These are phyloP conservation scores for Ellobium chinense DNA, from an alignment of 2,888 invertebrate genomes.

Conservation along the genomic window DNA sequence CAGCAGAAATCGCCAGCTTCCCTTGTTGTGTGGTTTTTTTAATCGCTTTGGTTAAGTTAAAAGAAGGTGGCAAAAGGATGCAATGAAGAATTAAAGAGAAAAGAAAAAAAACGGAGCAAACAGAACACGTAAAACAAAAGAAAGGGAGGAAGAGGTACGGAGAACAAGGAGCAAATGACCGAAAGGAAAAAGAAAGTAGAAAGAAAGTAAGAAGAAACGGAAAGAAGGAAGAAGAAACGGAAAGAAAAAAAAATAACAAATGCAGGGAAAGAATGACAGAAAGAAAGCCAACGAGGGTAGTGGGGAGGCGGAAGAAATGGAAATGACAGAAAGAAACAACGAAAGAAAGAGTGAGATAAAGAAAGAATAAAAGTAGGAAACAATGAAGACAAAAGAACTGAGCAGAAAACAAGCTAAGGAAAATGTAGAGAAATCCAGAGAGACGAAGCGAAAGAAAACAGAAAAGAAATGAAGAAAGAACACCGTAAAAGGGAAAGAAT, in stretches of 20 bases:
- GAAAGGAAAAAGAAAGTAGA: not conserved
- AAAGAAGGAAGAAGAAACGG: not conserved
- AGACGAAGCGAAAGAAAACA: not conserved
- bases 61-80: no score
- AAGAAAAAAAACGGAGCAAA: not conserved
- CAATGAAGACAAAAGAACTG: not conserved
- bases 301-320: not conserved
- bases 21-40: no score
- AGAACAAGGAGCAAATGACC: not conserved
- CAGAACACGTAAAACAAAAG: no score
- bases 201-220: not conserved
- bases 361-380: constrained; percentile 14
- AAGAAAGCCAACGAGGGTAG: not conserved
- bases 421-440: constrained; percentile 6
- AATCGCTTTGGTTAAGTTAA: no score
- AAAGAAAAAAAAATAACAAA: not conserved
- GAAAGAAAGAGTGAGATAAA: not conserved
- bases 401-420: not conserved
- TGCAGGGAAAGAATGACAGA: not conserved
- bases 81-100: not conserved
- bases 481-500: no score
- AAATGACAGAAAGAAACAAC: constrained; percentile 1
- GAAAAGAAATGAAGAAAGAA: no score
- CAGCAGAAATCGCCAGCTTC: no score
- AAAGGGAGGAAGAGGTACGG: not conserved